Conservation (phyloP, 1,140 invertebrate species). For the Brachionus rotundiformis region DNA sequence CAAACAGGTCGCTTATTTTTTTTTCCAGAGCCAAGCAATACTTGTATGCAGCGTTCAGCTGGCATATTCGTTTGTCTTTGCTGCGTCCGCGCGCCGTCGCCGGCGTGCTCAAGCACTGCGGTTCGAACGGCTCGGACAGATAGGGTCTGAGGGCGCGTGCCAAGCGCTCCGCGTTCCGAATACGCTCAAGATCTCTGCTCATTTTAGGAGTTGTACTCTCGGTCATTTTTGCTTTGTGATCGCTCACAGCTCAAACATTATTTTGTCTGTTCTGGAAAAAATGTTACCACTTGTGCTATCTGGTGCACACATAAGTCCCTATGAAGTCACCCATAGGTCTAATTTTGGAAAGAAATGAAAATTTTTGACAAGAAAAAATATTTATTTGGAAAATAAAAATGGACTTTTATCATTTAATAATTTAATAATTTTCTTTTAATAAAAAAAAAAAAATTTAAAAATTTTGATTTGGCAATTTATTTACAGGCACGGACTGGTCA, state of each 20-base stretch:
- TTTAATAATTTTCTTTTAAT: too few relatives aligned
- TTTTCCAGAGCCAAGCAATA: constrained; percentile 1
- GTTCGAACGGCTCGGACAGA: constrained; percentile 1
- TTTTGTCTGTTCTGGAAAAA: constrained; percentile 26
- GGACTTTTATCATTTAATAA: too few relatives aligned
- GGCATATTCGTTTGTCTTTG: constrained; percentile 41
- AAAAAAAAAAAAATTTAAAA: not conserved
- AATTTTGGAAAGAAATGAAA: not conserved
- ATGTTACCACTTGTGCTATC: not conserved
- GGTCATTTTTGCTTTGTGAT: not conserved
- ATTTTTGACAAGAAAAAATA: not conserved
- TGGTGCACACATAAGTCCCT: not conserved
- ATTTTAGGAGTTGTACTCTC: constrained; percentile 2
- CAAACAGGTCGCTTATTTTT: constrained; percentile 1
- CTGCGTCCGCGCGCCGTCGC: not conserved
- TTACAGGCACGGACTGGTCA: not conserved
- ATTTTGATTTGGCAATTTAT: not conserved
- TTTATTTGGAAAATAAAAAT: too few relatives aligned
- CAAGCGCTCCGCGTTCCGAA: constrained; percentile 1
- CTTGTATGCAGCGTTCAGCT: constrained; percentile 19
- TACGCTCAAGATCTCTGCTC: not conserved
- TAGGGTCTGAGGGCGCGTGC: constrained; percentile 10
- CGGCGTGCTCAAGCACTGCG: not conserved
- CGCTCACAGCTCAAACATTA: constrained; percentile 15
- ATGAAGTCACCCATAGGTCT: constrained; percentile 17